Percentiles rank a stretch among this genome's conserved stretches.
These are phyloP conservation scores for Catharus ustulatus DNA, from an alignment of 2,797 vertebrate species.

Conservation along the genomic window DNA sequence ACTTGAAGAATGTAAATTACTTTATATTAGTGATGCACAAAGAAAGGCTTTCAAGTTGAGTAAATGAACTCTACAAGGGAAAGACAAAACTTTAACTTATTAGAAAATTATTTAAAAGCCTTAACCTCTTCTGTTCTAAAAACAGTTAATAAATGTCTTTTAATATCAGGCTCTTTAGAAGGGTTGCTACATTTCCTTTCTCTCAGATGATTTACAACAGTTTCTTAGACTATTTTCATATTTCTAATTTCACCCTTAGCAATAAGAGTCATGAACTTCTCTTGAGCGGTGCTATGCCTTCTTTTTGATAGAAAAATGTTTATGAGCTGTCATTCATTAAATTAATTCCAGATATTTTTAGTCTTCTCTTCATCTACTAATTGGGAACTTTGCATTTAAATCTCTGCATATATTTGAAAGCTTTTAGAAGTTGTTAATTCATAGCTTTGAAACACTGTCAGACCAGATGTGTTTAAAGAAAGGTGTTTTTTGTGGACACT, in stretches of 20 bases:
- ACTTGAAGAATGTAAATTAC: not conserved
- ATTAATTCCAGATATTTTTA: not conserved
- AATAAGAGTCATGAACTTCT: not conserved
- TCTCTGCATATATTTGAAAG: not conserved
- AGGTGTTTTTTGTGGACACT: accelerated
- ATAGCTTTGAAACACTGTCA: not conserved
- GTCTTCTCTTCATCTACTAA: not conserved
- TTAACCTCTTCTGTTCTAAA: not conserved
- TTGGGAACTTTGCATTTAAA: not conserved
- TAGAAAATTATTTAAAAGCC: not conserved
- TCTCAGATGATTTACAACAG: not conserved
- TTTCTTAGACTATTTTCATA: not conserved
- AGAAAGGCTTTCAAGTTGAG: not conserved
- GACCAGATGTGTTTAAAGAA: accelerated
- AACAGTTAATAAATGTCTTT: not conserved
- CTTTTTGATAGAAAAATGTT: not conserved
- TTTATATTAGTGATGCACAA: not conserved
- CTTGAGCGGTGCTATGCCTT: accelerated
- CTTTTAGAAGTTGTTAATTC: not conserved
- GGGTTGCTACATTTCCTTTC: accelerated
- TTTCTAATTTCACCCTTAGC: not conserved
- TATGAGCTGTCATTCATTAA: not conserved
- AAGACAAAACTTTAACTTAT: not conserved
- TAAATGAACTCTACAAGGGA: not conserved
- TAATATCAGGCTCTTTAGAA: not conserved